Evolutionary conservation across 1,140 invertebrate species (phyloP).

Genomic region (Asobara japonica): DNA sequence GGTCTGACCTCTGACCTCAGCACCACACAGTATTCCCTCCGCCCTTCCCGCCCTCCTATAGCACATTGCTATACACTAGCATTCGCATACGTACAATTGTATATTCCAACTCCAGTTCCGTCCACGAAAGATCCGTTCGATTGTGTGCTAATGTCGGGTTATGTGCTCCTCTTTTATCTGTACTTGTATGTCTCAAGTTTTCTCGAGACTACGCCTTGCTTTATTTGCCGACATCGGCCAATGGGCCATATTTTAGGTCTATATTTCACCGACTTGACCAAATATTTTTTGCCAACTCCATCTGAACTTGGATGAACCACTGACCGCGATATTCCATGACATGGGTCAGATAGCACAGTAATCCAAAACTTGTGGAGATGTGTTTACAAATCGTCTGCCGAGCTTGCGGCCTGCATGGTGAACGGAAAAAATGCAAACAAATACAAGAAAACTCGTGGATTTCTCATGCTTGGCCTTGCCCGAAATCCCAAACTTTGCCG

Average conservation of each 20-base stretch:
- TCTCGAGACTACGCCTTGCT: constrained; percentile 1
- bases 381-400: no score
- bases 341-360: no score
- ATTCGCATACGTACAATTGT: constrained; percentile 47
- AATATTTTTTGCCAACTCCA: neutral
- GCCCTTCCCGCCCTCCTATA: constrained; percentile 37
- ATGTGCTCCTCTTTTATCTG: constrained; percentile 52
- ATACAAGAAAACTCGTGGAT: neutral
- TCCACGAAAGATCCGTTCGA: constrained; percentile 49
- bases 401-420: no score
- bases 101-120: constrained; percentile 31
- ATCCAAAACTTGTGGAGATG: no score
- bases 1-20: constrained; percentile 61
- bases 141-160: constrained; percentile 64
- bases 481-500: constrained; percentile 64
- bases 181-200: constrained; percentile 17
- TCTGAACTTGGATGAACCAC: no score
- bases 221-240: neutral
- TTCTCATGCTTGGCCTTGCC: constrained; percentile 53
- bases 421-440: neutral
- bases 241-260: neutral
- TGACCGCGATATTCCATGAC: no score
- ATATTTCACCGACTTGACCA: neutral
- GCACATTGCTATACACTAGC: constrained; percentile 45
- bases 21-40: constrained; percentile 47